These are phyloP conservation scores for Chrysolina americana DNA, from an alignment of 2,888 invertebrate genomes.

Conservation along the genomic window DNA sequence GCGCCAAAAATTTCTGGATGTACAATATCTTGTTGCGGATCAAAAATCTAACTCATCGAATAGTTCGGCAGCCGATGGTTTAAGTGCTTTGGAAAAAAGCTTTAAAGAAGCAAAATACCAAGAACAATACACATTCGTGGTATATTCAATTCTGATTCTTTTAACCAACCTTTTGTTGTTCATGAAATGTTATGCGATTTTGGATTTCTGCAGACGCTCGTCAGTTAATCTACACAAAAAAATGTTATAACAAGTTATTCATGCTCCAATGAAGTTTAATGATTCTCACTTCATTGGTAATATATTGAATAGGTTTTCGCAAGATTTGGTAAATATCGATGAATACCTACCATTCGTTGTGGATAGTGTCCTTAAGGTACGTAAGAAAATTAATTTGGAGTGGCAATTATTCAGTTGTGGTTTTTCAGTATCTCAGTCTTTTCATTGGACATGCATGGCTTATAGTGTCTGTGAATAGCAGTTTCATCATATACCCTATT, in stretches of 20 bases:
- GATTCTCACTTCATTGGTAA: slow-evolving; percentile 65
- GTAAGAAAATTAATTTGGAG: slow-evolving; percentile 6
- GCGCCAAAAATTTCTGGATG: slow-evolving; percentile 44
- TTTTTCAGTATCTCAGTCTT: slow-evolving; percentile 48
- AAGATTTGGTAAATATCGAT: slow-evolving; percentile 80
- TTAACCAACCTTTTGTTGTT: slow-evolving; percentile 40
- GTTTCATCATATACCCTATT: slow-evolving; percentile 53
- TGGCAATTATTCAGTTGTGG: background rate
- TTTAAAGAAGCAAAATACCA: background rate
- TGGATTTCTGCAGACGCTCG: slow-evolving; percentile 54
- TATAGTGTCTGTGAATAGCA: slow-evolving; percentile 53
- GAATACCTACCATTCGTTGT: slow-evolving; percentile 60
- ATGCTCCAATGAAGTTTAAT: slow-evolving; percentile 70
- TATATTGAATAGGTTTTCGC: slow-evolving; percentile 75
- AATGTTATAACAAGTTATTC: slow-evolving; percentile 71
- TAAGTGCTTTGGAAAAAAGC: slow-evolving; percentile 44
- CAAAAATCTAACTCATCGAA: slow-evolving; percentile 17
- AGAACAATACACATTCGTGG: background rate
- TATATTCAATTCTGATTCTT: slow-evolving; percentile 32
- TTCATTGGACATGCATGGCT: slow-evolving; percentile 51
- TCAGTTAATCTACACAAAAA: slow-evolving; percentile 74
- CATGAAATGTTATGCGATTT: slow-evolving; percentile 46
- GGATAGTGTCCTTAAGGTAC: slow-evolving; percentile 52
- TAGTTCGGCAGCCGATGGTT: slow-evolving; percentile 30
- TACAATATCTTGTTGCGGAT: slow-evolving; percentile 19